phyloP scores from a whole-genome alignment of 2,888 invertebrate genomes.

The Volucella zonaria region DNA sequence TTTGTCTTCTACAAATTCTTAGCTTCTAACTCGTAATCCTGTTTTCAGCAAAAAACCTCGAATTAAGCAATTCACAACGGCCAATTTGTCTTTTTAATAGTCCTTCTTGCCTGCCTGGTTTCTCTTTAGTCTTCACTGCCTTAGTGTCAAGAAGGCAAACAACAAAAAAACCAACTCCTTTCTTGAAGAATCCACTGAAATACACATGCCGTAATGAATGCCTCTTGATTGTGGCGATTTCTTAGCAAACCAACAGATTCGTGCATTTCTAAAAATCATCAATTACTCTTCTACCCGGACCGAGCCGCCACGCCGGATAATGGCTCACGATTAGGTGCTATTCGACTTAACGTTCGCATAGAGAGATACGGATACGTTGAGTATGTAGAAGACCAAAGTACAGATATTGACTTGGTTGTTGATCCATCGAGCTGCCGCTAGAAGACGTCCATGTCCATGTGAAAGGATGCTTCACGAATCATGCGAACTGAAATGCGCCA shows the following conservation, averaged over 20 bases:
- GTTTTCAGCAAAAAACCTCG: constrained; percentile 2
- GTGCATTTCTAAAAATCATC: constrained; percentile 69
- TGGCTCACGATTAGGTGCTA: constrained; percentile 66
- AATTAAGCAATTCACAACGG: constrained; percentile 43
- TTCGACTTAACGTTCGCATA: constrained; percentile 58
- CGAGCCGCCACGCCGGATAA: constrained; percentile 45
- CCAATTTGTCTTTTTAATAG: constrained; percentile 65
- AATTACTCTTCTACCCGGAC: constrained; percentile 45
- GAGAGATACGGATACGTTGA: background rate
- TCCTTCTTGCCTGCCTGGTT: constrained; percentile 26
- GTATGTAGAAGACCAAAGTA: constrained; percentile 22
- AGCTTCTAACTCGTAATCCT: constrained; percentile 8
- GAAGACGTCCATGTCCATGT: constrained; percentile 17
- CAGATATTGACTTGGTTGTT: constrained; percentile 54
- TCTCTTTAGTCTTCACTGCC: constrained; percentile 28
- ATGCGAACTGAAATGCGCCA: constrained; percentile 19
- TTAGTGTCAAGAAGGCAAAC: constrained; percentile 42
- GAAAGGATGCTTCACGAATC: constrained; percentile 61
- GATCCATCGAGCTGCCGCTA: constrained; percentile 18
- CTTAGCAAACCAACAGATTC: constrained; percentile 56
- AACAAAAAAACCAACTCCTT: background rate
- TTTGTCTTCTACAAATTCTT: too few species aligned
- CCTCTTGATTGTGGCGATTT: constrained; percentile 55
- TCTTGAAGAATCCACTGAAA: constrained; percentile 13
- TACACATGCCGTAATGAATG: constrained; percentile 59